Conservation (phyloP, 2,797 vertebrate genomes). For the Echeneis naucrates region DNA sequence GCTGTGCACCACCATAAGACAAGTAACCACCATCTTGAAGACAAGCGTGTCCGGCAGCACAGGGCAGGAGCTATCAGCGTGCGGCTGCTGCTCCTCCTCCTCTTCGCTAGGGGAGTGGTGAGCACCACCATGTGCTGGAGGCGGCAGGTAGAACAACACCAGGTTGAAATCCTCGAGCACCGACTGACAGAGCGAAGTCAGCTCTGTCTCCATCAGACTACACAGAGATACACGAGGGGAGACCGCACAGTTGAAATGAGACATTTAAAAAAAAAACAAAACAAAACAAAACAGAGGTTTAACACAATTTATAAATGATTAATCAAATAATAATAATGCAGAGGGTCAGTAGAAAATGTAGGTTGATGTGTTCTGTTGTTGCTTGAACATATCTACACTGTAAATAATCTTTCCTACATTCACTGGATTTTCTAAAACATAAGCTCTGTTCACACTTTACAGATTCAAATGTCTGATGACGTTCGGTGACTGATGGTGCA, state of each 20-base stretch:
- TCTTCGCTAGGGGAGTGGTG: conserved; percentile 87
- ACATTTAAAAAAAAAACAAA: background rate
- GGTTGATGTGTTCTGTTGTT: too few species aligned
- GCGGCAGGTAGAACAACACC: conserved; percentile 95
- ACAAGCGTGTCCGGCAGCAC: conserved; percentile 93
- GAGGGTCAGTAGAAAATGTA: background rate
- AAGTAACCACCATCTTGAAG: conserved; percentile 96
- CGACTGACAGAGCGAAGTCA: conserved; percentile 95
- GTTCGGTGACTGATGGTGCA: background rate
- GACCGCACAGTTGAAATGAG: background rate
- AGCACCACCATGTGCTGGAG: conserved; percentile 78
- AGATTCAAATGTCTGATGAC: conserved; percentile 19
- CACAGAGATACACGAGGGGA: background rate
- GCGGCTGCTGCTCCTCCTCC: conserved; percentile 88
- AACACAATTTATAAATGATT: background rate
- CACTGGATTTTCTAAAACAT: background rate
- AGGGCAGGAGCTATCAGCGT: conserved; percentile 86
- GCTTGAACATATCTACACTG: too few species aligned
- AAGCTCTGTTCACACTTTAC: background rate
- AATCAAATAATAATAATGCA: background rate
- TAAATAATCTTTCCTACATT: background rate
- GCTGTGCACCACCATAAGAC: conserved; percentile 97
- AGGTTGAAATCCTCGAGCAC: conserved; percentile 98
- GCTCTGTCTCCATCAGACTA: conserved; percentile 92
- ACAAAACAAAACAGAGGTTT: background rate